A percentile compares a stretch with the other conserved stretches of the same genome.
phyloP scores from a whole-genome alignment of 2,113 vertebrate genomes.

The Antigone vipio region DNA sequence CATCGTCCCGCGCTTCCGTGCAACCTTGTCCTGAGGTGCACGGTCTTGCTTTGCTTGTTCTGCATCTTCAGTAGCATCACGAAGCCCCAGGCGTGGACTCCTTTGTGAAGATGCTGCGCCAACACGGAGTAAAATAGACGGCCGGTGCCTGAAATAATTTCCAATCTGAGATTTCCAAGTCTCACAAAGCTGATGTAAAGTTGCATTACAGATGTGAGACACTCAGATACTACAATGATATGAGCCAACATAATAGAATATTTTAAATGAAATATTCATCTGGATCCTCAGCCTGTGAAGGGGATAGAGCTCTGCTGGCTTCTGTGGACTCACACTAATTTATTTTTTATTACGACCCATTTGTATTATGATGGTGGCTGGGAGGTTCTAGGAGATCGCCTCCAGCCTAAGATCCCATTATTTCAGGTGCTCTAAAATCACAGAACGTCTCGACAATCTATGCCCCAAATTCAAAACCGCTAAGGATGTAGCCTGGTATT shows the following conservation, averaged over 20 bases:
- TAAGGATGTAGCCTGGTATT: constrained; percentile 51
- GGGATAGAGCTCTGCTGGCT: constrained; percentile 15
- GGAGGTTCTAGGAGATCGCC: constrained; percentile 6
- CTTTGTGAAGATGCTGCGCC: background rate
- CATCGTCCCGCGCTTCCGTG: rapidly evolving
- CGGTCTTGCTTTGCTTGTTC: background rate
- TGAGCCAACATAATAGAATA: background rate
- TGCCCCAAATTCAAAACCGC: constrained; percentile 51
- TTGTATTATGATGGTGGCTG: background rate
- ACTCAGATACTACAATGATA: background rate
- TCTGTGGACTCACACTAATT: constrained; percentile 49
- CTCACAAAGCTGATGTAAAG: background rate
- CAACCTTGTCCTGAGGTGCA: rapidly evolving
- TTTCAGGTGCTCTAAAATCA: constrained; percentile 39
- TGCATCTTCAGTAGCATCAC: background rate
- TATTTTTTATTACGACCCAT: constrained; percentile 51
- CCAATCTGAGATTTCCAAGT: background rate
- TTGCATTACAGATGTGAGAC: background rate
- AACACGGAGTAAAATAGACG: background rate
- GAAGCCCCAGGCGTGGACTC: rapidly evolving
- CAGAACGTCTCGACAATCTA: background rate
- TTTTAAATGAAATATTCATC: constrained; percentile 47
- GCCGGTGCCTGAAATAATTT: background rate
- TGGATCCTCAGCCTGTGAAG: background rate
- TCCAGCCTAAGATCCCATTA: background rate